These are phyloP conservation scores for Hydractinia echinata DNA, from an alignment of 30 jellyfish, hydroid and myxozoan species.

Conservation along the genomic window DNA sequence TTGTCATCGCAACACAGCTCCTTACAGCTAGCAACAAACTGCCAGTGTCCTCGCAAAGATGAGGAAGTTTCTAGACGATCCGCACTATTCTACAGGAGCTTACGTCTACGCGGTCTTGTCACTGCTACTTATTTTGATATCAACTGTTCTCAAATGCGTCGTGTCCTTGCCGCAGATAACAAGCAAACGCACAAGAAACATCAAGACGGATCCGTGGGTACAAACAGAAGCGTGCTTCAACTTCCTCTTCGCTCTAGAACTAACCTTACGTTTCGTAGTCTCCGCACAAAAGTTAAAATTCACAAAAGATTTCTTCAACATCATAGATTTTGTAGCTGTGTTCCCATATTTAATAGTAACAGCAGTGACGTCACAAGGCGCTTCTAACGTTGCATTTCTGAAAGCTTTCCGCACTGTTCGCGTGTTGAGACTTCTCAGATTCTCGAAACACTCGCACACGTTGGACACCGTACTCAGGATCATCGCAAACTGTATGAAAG, in stretches of 20 bases:
- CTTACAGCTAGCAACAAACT: not conserved
- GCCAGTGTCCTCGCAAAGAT: not conserved
- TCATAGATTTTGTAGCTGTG: conserved; percentile 61
- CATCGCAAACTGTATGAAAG: conserved; percentile 61
- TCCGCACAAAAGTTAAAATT: conserved; percentile 58
- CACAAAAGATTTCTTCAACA: conserved; percentile 39
- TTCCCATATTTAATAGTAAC: conserved; percentile 56
- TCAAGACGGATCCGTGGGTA: conserved; percentile 16
- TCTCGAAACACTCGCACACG: conserved; percentile 60
- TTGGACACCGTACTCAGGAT: conserved; percentile 64
- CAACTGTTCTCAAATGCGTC: conserved; percentile 58
- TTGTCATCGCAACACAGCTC: too few species aligned
- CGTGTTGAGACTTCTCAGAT: conserved; percentile 55
- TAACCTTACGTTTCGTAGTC: conserved; percentile 30
- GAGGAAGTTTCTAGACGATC: conserved; percentile 67
- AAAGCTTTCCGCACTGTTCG: conserved; percentile 58
- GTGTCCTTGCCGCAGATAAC: conserved; percentile 54
- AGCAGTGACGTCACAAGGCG: conserved; percentile 13
- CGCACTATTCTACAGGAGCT: conserved; percentile 70
- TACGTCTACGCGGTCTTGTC: conserved; percentile 52
- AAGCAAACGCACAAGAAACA: not conserved
- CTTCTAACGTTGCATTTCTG: conserved; percentile 28
- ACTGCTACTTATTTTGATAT: conserved; percentile 42
- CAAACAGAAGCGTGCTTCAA: conserved; percentile 5
- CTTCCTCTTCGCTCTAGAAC: conserved; percentile 57